Evolutionary conservation across 2,113 vertebrate species (phyloP).

Genomic region (Chamaea fasciata): DNA sequence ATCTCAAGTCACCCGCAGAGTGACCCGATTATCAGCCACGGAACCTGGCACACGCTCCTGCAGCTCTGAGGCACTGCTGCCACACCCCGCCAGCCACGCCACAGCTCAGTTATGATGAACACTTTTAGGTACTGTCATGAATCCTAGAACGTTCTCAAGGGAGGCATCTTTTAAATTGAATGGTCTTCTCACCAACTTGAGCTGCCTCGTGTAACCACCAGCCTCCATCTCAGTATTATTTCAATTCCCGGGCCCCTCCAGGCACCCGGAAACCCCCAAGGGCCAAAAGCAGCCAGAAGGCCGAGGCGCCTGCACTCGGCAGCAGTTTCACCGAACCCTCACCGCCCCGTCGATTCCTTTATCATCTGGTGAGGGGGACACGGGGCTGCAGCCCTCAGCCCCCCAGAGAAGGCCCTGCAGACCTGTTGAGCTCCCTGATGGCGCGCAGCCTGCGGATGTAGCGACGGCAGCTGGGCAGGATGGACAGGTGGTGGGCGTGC

Average conservation of each 20-base stretch:
- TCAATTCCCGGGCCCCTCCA: not conserved
- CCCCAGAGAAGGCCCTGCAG: not conserved
- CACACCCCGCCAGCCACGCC: not conserved
- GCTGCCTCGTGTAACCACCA: not conserved
- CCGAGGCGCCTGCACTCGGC: not conserved
- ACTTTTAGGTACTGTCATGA: not conserved
- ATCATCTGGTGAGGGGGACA: fast-evolving
- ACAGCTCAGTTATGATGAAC: not conserved
- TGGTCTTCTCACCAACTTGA: not conserved
- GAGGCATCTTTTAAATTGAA: not conserved
- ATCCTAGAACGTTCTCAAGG: not conserved
- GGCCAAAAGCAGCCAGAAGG: not conserved
- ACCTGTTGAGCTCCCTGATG: slow-evolving; percentile 97
- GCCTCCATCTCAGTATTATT: not conserved
- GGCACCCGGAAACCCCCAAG: fast-evolving
- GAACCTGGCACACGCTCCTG: not conserved
- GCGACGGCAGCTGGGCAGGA: slow-evolving; percentile 92
- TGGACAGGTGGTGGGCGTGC: slow-evolving; percentile 93
- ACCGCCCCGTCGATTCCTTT: fast-evolving
- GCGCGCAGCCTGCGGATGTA: slow-evolving; percentile 94
- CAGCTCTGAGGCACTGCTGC: not conserved
- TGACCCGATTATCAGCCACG: not conserved
- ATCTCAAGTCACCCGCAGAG: not conserved
- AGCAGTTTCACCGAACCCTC: fast-evolving
- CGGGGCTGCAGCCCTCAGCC: not conserved